A percentile compares a stretch with the other conserved stretches of the same genome.
Evolutionary conservation across 2,888 invertebrate species (phyloP).

Genomic region (Notocelia uddmanniana): DNA sequence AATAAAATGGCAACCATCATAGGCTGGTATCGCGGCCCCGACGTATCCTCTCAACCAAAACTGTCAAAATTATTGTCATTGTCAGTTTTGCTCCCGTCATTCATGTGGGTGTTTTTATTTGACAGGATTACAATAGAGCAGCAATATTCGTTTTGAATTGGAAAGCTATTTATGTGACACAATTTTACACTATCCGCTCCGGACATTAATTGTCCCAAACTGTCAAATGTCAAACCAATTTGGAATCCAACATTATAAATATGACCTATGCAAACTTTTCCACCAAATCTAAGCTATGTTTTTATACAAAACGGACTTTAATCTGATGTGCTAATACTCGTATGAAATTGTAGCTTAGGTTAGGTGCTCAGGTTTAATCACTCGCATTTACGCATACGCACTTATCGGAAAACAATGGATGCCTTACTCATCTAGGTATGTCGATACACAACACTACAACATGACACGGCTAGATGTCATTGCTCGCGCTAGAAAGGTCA

Average conservation of each 20-base stretch:
- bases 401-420: neutral
- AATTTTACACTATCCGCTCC: neutral
- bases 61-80: neutral
- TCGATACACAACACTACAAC: slow-evolving; percentile 9
- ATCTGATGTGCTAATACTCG: neutral
- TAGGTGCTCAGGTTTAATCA: neutral
- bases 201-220: neutral
- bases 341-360: neutral
- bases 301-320: neutral
- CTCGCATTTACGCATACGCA: neutral
- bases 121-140: neutral
- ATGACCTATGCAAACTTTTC: too few species aligned
- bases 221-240: neutral
- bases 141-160: neutral
- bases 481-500: slow-evolving; percentile 42
- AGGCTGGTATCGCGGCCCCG: neutral
- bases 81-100: neutral
- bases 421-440: neutral
- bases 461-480: slow-evolving; percentile 34
- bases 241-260: neutral
- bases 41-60: neutral
- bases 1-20: too few species aligned
- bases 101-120: neutral
- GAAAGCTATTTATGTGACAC: neutral
- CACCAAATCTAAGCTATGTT: neutral